Percentiles rank a stretch among this genome's conserved stretches.
These are phyloP conservation scores for Antheraea yamamai DNA, from an alignment of 2,888 invertebrate species.

Conservation along the genomic window DNA sequence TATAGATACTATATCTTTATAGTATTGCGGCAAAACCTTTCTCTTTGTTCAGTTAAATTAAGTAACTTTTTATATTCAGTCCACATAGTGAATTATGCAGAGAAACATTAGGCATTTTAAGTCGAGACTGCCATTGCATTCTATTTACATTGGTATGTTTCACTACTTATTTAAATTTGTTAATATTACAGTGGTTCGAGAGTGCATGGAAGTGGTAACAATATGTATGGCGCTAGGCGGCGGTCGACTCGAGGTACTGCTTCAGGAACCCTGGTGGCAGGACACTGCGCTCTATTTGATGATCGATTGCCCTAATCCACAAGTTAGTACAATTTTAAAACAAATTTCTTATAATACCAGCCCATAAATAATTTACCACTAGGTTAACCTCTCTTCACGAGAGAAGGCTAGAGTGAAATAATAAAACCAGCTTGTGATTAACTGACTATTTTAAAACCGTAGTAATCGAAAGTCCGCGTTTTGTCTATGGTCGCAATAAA, in stretches of 20 bases:
- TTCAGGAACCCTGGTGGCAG: conserved; percentile 92
- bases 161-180: not conserved
- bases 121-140: not conserved
- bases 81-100: too few relatives aligned
- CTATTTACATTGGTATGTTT: not conserved
- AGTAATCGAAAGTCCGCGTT: too few relatives aligned
- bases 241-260: conserved; percentile 90
- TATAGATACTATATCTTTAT: not conserved
- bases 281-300: conserved; percentile 94
- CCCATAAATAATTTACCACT: too few relatives aligned
- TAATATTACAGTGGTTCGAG: conserved; percentile 87
- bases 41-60: too few relatives aligned
- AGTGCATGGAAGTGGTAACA: conserved; percentile 95
- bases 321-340: conserved; percentile 54
- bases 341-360: not conserved
- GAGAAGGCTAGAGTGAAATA: too few relatives aligned
- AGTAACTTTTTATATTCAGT: too few relatives aligned
- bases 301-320: conserved; percentile 89
- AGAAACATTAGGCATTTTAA: too few relatives aligned
- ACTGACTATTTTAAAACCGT: too few relatives aligned
- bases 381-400: too few relatives aligned
- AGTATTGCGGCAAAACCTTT: too few relatives aligned
- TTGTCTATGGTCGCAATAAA: too few relatives aligned
- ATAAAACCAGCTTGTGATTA: too few relatives aligned
- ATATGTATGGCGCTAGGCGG: conserved; percentile 95